phyloP scores from a whole-genome alignment of 2,797 vertebrate genomes.

The Neosilurus mollespiculum region DNA sequence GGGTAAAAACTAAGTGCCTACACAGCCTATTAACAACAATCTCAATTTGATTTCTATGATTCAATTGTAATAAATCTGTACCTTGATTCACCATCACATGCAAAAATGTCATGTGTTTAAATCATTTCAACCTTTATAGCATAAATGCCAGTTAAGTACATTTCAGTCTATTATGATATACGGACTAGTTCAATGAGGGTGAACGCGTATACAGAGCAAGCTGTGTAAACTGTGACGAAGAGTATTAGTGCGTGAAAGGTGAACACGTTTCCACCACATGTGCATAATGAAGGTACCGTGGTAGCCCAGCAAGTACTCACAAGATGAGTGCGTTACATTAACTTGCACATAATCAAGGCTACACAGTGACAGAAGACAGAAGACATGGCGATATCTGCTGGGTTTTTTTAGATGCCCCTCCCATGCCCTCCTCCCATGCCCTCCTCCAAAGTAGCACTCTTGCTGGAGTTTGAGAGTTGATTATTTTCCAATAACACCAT shows the following conservation, averaged over 20 bases:
- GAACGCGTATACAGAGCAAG: not conserved
- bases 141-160: not conserved
- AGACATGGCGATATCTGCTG: not conserved
- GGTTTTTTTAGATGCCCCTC: not conserved
- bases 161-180: no score
- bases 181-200: not conserved
- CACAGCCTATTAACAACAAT: no score
- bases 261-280: not conserved
- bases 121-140: not conserved
- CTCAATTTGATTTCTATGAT: no score
- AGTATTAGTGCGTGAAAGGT: not conserved
- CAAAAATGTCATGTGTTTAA: no score
- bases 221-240: not conserved
- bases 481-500: not conserved
- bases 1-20: no score
- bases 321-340: constrained; percentile 9
- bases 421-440: no score
- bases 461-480: not conserved
- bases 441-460: not conserved
- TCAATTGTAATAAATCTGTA: no score
- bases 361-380: constrained; percentile 6
- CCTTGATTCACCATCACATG: no score
- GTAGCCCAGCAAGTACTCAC: not conserved
- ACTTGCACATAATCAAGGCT: not conserved
- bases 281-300: not conserved